Evolutionary conservation across 2,113 vertebrate genomes (phyloP), one percentile per base, ranked within the genome.

Genomic region (Cyprinodon variegatus): DNA sequence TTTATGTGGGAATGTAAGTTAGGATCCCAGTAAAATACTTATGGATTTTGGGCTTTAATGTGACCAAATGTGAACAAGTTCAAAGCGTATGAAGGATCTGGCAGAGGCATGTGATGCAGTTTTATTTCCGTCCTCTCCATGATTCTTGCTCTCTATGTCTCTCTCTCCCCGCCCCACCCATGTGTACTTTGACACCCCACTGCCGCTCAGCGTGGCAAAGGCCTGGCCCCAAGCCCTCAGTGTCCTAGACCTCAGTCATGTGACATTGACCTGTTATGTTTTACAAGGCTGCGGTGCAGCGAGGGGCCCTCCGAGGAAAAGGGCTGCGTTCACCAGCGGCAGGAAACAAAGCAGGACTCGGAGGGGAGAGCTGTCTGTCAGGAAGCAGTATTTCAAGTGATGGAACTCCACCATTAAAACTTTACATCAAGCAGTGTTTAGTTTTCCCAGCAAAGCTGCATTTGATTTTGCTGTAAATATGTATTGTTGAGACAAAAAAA

Each of bases 221-320:
- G 72, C 68, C 59, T 50, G 36, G 72, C 84, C 81, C 77, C 61
- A 17, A 64, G 82, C 77, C 76, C 65, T 68, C 74, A 36, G 83
- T 61, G 79, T 89, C 89, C 88, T 89, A 87, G 87, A 90, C 89
- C 92, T 84, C 57, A 77, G 88, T 90, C 90, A 90, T 88, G 87
- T 92, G 90, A 91, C 63, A 38, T 80, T 89, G 92, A 93, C 91
- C 91, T 81, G 85, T 84, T 78, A 89, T 91, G 92, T 92, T 91
- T 93, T 92, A 93, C 92, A 92, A 93, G 90, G 84, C 86, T 84
- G 86, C 86, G 65, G 81, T 69, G 84, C 78, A 84, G 74, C 29
- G 46, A 67, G 39, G 88, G 86, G 86, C 82, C 78, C 88, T 89
- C 90, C 37, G 74, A 82, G 90, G 92, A 83, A 86, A 89, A 84